Conservation (phyloP, 1,140 invertebrate genomes). For the Drosophila willistoni region DNA sequence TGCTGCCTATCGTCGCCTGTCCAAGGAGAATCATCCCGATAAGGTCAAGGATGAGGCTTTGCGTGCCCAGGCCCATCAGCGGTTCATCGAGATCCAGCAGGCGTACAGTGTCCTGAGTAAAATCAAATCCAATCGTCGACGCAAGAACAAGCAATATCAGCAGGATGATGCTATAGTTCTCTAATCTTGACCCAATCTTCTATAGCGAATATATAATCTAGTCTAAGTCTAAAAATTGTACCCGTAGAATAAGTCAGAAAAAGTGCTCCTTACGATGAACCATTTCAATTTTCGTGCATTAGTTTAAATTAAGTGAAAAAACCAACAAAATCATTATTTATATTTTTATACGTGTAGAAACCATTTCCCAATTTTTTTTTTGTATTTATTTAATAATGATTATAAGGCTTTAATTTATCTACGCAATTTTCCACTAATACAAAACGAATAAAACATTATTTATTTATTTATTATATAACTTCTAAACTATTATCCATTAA, state of each 20-base stretch:
- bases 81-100: constrained; percentile 96
- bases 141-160: constrained; percentile 87
- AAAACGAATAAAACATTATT: no score
- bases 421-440: no score
- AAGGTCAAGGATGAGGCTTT: constrained; percentile 90
- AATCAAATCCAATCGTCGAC: constrained; percentile 89
- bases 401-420: no score
- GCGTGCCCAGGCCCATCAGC: constrained; percentile 89
- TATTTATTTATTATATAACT: no score
- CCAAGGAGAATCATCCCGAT: constrained; percentile 96
- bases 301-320: no score
- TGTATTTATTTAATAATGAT: no score
- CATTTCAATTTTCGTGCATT: background rate
- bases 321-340: no score
- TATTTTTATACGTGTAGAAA: no score
- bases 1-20: constrained; percentile 90
- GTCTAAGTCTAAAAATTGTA: constrained; percentile 13
- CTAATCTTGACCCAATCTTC: constrained; percentile 16
- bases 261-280: background rate
- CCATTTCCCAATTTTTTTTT: no score
- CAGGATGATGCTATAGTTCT: constrained; percentile 68
- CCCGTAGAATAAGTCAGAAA: constrained; percentile 1
- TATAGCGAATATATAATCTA: background rate
- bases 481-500: no score
- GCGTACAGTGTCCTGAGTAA: constrained; percentile 95